Evolutionary conservation across 2,888 invertebrate genomes (phyloP), one percentile per base, ranked within the genome.

Genomic region (Thymelicus acteon): DNA sequence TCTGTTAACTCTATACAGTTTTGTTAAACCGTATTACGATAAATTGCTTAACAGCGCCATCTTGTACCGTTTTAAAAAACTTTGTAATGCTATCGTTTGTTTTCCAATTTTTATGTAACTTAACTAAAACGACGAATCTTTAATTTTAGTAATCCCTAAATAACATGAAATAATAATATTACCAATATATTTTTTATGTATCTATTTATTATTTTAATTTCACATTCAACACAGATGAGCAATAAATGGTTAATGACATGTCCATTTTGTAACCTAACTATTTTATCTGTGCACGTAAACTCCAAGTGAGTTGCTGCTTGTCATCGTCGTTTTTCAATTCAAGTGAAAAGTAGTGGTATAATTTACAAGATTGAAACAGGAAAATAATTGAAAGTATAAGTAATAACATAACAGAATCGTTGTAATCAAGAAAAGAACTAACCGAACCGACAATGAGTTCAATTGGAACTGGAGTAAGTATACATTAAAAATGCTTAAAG

Each of bases 391-490:
- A 31, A 57, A 47, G 52, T 57, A 15, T 39, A 19, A 48, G 12
- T 64, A 24, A 13, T 58, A 47, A 58, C 7, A 40, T 4, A 49
- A 58, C 5, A 37, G 10, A 64, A 65, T 61, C 67, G 10, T 54
- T 73, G 37, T 47, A 19, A 54, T 19, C 12, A 62, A 47, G 62
- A 39, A 39, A 75, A 64, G 75, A 80, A 75, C 73, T 64, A 77
- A 75, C 69, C 15, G 75, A 72, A 82, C 74, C 65, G 78, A 95
- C 85, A 79, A 98, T 98, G 98, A 98, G 98, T 95, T 98, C 98
- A 39, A 98, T 98, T 85, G 98, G 98, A 78, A 98, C 98, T 75
- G 98, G 98, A 78, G 98, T 98, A 96, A 96, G 96, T 96, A 86
- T 63, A 69, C 19, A 71, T 63, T 24, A 19, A 4, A 7, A 7